phyloP scores from a whole-genome alignment of 2,113 vertebrate species.

The Pagrus major region DNA sequence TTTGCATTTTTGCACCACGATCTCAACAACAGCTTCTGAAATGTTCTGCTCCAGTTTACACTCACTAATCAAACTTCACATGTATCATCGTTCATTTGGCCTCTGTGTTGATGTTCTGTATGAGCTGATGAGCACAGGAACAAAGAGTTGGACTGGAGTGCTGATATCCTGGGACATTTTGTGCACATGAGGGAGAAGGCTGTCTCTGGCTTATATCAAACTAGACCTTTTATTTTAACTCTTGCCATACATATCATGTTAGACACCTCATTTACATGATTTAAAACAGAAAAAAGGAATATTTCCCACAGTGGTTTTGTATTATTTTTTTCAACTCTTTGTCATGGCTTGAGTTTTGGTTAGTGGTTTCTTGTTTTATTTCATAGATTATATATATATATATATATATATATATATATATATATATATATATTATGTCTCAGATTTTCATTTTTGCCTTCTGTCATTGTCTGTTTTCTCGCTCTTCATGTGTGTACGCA shows the following conservation, averaged over 20 bases:
- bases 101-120: constrained; percentile 19
- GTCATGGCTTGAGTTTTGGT: too few species aligned
- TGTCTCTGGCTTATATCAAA: background rate
- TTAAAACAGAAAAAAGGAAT: background rate
- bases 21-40: constrained; percentile 15
- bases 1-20: background rate
- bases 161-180: constrained; percentile 14
- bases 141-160: constrained; percentile 10
- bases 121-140: constrained; percentile 21
- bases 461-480: too few species aligned
- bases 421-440: too few species aligned
- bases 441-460: too few species aligned
- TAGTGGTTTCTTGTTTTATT: too few species aligned
- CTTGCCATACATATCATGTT: background rate
- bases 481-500: too few species aligned
- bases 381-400: too few species aligned
- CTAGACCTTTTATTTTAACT: background rate
- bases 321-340: background rate
- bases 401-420: too few species aligned
- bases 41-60: constrained; percentile 22
- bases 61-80: constrained; percentile 16
- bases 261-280: background rate
- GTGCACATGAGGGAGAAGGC: background rate
- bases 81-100: constrained; percentile 35
- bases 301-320: background rate